Evolutionary conservation across 2,797 vertebrate genomes (phyloP).

Genomic region (Trachurus trachurus): DNA sequence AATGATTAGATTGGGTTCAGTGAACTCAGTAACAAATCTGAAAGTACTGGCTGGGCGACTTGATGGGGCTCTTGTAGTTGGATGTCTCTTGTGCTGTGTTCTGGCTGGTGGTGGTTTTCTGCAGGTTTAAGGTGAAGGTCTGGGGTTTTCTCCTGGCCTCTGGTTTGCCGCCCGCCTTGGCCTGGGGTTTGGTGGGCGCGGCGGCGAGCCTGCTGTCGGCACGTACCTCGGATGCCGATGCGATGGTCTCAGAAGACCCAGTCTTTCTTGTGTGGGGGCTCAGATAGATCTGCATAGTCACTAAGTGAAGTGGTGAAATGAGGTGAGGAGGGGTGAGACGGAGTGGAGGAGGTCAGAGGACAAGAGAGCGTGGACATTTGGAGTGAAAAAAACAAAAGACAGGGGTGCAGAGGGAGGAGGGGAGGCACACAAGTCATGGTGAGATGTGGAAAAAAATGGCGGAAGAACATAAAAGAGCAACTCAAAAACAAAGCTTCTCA

Average conservation of each 20-base stretch:
- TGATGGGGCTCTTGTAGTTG: conserved; percentile 89
- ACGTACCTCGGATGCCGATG: conserved; percentile 37
- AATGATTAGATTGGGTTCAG: not conserved
- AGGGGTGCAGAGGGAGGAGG: conserved; percentile 26
- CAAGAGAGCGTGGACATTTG: conserved; percentile 14
- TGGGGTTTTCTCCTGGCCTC: conserved; percentile 68
- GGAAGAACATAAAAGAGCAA: conserved; percentile 53
- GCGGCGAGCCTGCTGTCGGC: conserved; percentile 62
- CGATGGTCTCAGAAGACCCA: conserved; percentile 81
- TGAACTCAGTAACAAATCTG: conserved; percentile 87
- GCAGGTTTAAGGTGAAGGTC: conserved; percentile 83
- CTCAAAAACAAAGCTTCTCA: conserved; percentile 36
- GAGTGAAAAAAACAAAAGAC: not conserved
- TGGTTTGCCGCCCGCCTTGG: conserved; percentile 48
- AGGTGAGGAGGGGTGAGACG: conserved; percentile 60
- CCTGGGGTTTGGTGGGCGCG: conserved; percentile 56
- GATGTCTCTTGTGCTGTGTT: conserved; percentile 78
- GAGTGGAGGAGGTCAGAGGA: conserved; percentile 2
- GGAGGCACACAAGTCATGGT: conserved; percentile 71
- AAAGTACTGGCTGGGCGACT: conserved; percentile 90
- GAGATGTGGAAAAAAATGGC: conserved; percentile 71
- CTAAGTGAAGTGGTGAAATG: conserved; percentile 86
- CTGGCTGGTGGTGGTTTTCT: conserved; percentile 83
- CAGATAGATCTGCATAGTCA: conserved; percentile 91
- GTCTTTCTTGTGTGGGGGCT: conserved; percentile 86